Evolutionary conservation across 2,888 invertebrate genomes (phyloP).

Genomic region (Rhagium mordax): DNA sequence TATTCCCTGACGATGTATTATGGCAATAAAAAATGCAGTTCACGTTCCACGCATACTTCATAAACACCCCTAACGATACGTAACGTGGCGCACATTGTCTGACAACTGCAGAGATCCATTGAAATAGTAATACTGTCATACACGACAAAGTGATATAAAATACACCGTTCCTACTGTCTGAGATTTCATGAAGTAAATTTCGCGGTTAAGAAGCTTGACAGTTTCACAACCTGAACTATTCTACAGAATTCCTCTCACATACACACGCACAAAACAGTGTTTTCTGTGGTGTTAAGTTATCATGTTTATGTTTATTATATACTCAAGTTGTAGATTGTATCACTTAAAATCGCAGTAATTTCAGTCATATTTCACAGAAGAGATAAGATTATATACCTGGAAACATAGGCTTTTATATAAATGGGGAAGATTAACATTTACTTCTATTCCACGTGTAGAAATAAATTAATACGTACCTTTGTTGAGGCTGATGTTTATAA

Average conservation of each 20-base stretch:
- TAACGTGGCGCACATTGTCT: conserved; percentile 6
- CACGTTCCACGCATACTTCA: background rate
- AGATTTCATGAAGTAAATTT: conserved; percentile 39
- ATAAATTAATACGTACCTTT: background rate
- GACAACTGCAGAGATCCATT: conserved; percentile 21
- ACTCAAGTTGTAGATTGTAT: conserved; percentile 38
- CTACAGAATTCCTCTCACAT: background rate
- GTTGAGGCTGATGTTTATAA: conserved; percentile 3
- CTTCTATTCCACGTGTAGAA: background rate
- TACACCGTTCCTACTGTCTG: conserved; percentile 22
- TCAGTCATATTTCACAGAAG: conserved; percentile 1
- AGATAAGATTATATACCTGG: conserved; percentile 6
- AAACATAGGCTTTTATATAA: background rate
- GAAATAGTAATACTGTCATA: conserved; percentile 19
- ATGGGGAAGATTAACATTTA: background rate
- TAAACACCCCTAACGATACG: background rate
- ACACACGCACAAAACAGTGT: conserved; percentile 4
- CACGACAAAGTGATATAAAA: conserved; percentile 23
- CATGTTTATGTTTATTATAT: conserved; percentile 42
- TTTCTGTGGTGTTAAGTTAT: conserved; percentile 33
- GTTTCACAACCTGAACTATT: conserved; percentile 35
- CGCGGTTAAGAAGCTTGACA: conserved; percentile 27
- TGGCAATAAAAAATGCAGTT: background rate
- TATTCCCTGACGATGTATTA: background rate
- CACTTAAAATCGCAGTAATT: conserved; percentile 40